Evolutionary conservation across 2,113 vertebrate genomes (phyloP).

Genomic region (Mixornis gularis): DNA sequence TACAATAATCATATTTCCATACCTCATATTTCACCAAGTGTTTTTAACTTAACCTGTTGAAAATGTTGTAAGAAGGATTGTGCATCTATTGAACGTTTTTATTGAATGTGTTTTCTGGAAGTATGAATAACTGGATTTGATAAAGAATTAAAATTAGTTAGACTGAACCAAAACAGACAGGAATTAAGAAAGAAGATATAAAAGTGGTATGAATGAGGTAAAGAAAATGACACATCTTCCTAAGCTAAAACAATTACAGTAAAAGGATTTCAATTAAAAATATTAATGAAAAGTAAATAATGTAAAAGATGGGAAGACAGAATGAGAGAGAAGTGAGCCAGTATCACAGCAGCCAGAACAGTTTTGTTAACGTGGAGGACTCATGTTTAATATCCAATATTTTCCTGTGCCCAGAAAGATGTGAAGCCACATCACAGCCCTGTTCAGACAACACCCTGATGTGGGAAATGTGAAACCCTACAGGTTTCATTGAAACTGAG

Average conservation of each 20-base stretch:
- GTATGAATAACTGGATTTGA: neutral
- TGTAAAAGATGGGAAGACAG: neutral
- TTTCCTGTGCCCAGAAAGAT: neutral
- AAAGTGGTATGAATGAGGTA: neutral
- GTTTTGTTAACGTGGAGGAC: neutral
- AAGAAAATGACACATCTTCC: neutral
- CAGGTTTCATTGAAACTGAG: neutral
- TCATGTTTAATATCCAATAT: neutral
- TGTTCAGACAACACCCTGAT: neutral
- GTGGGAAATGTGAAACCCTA: neutral
- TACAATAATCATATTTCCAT: neutral
- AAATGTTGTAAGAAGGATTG: neutral
- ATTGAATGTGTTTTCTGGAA: neutral
- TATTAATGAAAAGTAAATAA: neutral
- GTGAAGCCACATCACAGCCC: neutral
- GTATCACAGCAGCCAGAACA: neutral
- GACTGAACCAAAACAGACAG: neutral
- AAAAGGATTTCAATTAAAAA: neutral
- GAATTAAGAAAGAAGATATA: neutral
- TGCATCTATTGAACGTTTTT: neutral
- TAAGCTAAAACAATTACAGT: neutral
- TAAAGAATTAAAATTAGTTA: neutral
- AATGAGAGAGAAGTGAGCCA: neutral
- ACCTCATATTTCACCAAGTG: neutral
- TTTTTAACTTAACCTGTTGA: neutral